Evolutionary conservation across 2,797 vertebrate genomes (phyloP).

Genomic region (Lepilemur ruficaudatus): DNA sequence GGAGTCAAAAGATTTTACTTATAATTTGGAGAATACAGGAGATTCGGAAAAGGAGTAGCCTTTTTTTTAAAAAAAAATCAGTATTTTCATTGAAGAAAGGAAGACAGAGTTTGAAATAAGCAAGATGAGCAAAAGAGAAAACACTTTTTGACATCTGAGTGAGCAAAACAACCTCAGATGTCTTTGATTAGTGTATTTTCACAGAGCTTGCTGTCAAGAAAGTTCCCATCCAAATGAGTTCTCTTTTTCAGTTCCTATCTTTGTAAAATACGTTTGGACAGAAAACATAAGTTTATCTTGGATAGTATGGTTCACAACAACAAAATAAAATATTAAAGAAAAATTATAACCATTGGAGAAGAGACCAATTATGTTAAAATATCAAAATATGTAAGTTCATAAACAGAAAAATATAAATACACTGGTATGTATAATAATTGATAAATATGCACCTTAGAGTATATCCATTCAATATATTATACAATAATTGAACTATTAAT

Average conservation of each 20-base stretch:
- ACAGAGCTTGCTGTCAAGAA: constrained; percentile 19
- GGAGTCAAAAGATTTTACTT: background rate
- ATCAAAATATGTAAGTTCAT: background rate
- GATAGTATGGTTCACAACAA: background rate
- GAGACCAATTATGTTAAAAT: background rate
- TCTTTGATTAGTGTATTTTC: constrained; percentile 18
- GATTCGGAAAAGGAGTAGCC: background rate
- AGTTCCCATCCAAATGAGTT: constrained; percentile 13
- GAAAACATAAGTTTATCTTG: background rate
- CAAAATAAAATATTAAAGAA: constrained; percentile 24
- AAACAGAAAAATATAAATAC: background rate
- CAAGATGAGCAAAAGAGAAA: background rate
- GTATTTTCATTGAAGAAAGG: constrained; percentile 9
- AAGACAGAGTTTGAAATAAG: background rate
- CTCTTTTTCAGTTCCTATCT: constrained; percentile 4
- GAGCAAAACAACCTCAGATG: background rate
- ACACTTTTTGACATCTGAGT: background rate
- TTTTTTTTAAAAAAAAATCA: background rate
- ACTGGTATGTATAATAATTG: background rate
- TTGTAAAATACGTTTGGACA: background rate
- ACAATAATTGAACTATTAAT: background rate
- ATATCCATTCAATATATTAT: background rate
- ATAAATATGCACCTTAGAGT: background rate
- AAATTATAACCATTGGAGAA: background rate
- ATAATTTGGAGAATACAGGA: background rate